Evolutionary conservation across 2,888 invertebrate genomes (phyloP), one percentile per base, ranked within the genome.

Genomic region (Oligia fasciuncula): DNA sequence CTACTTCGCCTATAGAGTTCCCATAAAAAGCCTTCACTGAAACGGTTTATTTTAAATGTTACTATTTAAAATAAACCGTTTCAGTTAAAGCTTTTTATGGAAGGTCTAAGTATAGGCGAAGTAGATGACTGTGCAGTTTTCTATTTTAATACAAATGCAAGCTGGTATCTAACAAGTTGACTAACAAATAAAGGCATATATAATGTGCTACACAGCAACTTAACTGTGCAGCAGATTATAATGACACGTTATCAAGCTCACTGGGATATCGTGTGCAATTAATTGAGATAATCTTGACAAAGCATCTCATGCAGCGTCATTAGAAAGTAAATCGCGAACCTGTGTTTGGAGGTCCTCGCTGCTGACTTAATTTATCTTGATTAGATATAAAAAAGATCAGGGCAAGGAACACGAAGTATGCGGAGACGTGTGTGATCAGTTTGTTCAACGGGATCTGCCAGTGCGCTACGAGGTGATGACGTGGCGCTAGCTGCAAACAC

Each of bases 381-480:
- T 97, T 97, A 51, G 97, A 97, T 89, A 97, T 97, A 71, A 97
- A 88, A 91, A 97, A 97, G 81, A 98, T 97, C 82, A 98, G 92
- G 4, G 97, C 90, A 72, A 98, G 96, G 94, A 98, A 98, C 81
- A 98, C 94, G 76, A 98, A 91, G 92, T 98, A 98, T 23, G 97
- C 97, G 29, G 98, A 97, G 11, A 97, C 96, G 90, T 97, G 97
- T 74, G 97, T 98, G 88, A 98, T 97, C 95, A 98, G 98, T 94
- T 98, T 98, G 93, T 98, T 98, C 85, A 98, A 96, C 51, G 98
- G 98, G 88, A 98, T 96, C 87, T 96, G 95, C 97, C 97, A 97
- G 90, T 97, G 96, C 80, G 94, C 96, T 35, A 97, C 96, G 75
- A 95, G 91, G 19, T 92, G 87, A 86, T 97, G 96, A 73, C 92